Conservation (phyloP, 2,888 invertebrate genomes). For the Bunonema sp. region DNA sequence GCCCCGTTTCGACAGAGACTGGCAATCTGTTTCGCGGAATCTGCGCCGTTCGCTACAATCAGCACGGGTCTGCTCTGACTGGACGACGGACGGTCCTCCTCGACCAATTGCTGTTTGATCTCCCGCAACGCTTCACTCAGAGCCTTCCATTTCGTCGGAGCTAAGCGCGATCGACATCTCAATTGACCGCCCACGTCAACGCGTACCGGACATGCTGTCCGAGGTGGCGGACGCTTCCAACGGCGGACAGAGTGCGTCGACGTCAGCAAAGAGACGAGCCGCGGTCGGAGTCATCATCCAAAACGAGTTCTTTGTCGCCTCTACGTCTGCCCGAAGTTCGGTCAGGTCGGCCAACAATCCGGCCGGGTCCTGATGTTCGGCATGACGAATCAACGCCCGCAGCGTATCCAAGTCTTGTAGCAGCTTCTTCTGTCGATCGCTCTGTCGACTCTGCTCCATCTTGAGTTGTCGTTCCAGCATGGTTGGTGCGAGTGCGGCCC, state of each 20-base stretch:
- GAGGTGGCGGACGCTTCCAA: not conserved
- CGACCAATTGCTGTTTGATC: no score
- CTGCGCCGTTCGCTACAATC: no score
- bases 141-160: constrained; percentile 34
- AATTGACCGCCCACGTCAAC: no score
- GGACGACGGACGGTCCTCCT: no score
- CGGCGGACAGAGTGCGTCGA: constrained; percentile 14
- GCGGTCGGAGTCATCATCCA: constrained; percentile 35
- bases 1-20: no score
- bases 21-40: no score
- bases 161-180: no score
- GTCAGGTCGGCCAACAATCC: no score
- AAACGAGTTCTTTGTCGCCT: no score
- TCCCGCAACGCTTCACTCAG: constrained; percentile 24
- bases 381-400: constrained; percentile 19
- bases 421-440: constrained; percentile 28
- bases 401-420: constrained; percentile 23
- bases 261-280: constrained; percentile 18
- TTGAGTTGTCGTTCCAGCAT: constrained; percentile 13
- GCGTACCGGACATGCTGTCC: constrained; percentile 6
- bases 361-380: constrained; percentile 31
- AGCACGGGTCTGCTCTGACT: no score
- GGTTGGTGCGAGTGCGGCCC: constrained; percentile 9
- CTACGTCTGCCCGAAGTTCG: no score
- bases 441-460: constrained; percentile 7